Conservation (phyloP, 2,797 vertebrate genomes). For the Fistularia commersonii region DNA sequence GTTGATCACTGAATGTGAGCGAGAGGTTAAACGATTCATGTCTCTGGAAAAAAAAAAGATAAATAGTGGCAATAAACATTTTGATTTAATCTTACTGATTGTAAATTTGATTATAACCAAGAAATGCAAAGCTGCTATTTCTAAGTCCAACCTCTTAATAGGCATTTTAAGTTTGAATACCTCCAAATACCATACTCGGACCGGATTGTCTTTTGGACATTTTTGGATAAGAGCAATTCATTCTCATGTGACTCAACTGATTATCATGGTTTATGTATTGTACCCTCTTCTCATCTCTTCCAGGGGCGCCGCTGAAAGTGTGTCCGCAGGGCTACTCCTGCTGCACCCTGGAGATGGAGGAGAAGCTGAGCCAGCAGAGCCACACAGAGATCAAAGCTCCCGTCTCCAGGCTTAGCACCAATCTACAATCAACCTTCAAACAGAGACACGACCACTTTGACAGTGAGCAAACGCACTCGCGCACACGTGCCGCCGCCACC, state of each 20-base stretch:
- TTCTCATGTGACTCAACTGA: background rate
- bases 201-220: no score
- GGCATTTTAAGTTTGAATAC: no score
- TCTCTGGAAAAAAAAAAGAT: no score
- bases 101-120: no score
- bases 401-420: slow-evolving; percentile 82
- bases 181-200: no score
- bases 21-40: background rate
- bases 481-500: slow-evolving; percentile 18
- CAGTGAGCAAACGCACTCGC: slow-evolving; percentile 75
- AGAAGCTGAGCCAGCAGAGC: slow-evolving; percentile 91
- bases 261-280: background rate
- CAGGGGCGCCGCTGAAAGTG: slow-evolving; percentile 92
- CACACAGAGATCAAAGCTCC: slow-evolving; percentile 88
- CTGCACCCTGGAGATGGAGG: slow-evolving; percentile 96
- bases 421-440: slow-evolving; percentile 84
- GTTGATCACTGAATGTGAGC: slow-evolving; percentile 11
- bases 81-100: no score
- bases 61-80: no score
- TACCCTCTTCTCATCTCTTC: slow-evolving; percentile 15
- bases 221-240: no score
- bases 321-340: slow-evolving; percentile 92
- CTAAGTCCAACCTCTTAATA: no score
- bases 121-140: no score
- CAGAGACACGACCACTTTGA: slow-evolving; percentile 93